These are phyloP conservation scores for Gymnoscopelus braueri DNA, from an alignment of 2,797 vertebrate genomes.

Conservation along the genomic window DNA sequence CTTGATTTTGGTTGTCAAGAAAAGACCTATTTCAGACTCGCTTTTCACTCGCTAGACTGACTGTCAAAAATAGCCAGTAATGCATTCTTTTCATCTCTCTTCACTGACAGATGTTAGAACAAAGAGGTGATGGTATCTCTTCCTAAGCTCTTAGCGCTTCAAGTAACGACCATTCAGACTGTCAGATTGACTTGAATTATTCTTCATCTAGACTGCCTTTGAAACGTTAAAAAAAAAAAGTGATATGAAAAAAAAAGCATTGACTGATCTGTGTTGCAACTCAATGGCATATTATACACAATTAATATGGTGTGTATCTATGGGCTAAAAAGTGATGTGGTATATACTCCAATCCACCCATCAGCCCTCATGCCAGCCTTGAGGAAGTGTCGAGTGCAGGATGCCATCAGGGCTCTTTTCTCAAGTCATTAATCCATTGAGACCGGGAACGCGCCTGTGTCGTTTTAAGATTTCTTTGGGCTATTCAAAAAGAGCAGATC, in stretches of 20 bases:
- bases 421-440: slow-evolving; percentile 73
- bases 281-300: slow-evolving; percentile 64
- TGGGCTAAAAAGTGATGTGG: slow-evolving; percentile 51
- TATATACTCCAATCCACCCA: slow-evolving; percentile 74
- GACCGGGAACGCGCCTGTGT: too few relatives aligned
- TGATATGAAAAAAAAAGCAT: slow-evolving; percentile 24
- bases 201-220: slow-evolving; percentile 52
- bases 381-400: slow-evolving; percentile 77
- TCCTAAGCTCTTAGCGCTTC: slow-evolving; percentile 62
- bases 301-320: slow-evolving; percentile 68
- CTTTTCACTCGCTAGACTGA: slow-evolving; percentile 46
- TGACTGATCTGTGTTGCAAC: slow-evolving; percentile 66
- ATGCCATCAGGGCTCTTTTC: slow-evolving; percentile 80
- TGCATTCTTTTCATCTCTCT: slow-evolving; percentile 68
- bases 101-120: slow-evolving; percentile 79
- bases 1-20: slow-evolving; percentile 70
- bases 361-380: slow-evolving; percentile 63
- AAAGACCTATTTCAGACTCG: slow-evolving; percentile 68
- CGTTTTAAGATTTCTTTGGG: too few relatives aligned
- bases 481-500: too few relatives aligned
- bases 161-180: slow-evolving; percentile 58
- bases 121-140: slow-evolving; percentile 70
- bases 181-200: slow-evolving; percentile 52
- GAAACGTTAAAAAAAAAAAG: slow-evolving; percentile 26
- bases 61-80: slow-evolving; percentile 64